Conservation (phyloP, 2,888 invertebrate genomes). For the Drosophila ustulata region DNA sequence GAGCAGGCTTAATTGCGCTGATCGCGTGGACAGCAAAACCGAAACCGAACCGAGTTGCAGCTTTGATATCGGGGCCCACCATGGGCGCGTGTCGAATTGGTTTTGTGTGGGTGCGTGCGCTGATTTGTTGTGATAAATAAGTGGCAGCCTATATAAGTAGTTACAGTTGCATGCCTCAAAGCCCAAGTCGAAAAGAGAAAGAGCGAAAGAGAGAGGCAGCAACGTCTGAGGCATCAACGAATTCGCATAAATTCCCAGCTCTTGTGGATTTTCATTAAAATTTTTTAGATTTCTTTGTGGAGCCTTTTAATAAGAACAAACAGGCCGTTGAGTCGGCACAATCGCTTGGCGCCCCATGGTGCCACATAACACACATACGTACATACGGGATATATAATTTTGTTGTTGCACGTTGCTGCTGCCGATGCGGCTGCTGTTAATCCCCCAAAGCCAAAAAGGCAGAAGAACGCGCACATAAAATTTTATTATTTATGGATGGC, state of each 20-base stretch:
- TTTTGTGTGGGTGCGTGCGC: slow-evolving; percentile 81
- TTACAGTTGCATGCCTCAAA: slow-evolving; percentile 50
- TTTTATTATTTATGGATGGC: slow-evolving; percentile 80
- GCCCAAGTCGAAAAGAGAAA: not conserved
- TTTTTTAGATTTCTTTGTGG: slow-evolving; percentile 63
- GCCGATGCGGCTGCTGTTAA: slow-evolving; percentile 52
- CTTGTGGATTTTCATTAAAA: slow-evolving; percentile 74
- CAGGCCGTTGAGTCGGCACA: slow-evolving; percentile 81
- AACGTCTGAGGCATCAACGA: slow-evolving; percentile 23
- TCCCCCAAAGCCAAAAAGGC: slow-evolving; percentile 69
- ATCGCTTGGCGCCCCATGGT: slow-evolving; percentile 79
- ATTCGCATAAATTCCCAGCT: slow-evolving; percentile 64
- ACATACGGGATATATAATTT: slow-evolving; percentile 20
- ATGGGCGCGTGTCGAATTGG: slow-evolving; percentile 81
- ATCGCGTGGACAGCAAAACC: slow-evolving; percentile 72
- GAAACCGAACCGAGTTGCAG: slow-evolving; percentile 7
- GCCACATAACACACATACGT: slow-evolving; percentile 42
- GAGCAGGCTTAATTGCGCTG: slow-evolving; percentile 73
- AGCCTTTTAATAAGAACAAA: slow-evolving; percentile 75
- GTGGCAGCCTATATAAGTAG: slow-evolving; percentile 72
- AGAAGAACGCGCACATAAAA: slow-evolving; percentile 67
- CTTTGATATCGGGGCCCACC: slow-evolving; percentile 59
- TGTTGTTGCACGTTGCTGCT: slow-evolving; percentile 18
- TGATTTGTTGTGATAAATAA: slow-evolving; percentile 83
- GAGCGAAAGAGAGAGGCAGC: not conserved